A percentile compares a stretch with the other conserved stretches of the same genome.
Evolutionary conservation across 2,888 invertebrate genomes (phyloP).

Genomic region (Deilephila elpenor): DNA sequence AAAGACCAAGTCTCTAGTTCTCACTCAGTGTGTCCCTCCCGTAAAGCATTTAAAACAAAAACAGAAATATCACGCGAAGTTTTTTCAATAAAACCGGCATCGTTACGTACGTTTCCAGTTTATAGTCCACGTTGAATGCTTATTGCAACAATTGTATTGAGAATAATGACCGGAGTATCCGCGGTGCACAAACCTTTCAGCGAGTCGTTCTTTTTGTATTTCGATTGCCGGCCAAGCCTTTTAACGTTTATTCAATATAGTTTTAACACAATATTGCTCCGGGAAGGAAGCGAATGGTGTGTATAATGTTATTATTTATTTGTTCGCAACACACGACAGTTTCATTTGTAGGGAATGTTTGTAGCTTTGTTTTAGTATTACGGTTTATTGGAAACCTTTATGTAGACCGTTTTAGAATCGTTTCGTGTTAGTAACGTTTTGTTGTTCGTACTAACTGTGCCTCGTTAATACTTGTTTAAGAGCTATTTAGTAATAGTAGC

Average conservation of each 20-base stretch:
- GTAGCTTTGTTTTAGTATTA: too few relatives aligned
- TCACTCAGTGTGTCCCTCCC: neutral
- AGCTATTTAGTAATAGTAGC: too few relatives aligned
- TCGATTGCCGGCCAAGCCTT: conserved; percentile 17
- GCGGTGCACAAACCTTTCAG: conserved; percentile 20
- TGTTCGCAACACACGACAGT: neutral
- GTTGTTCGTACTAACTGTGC: too few relatives aligned
- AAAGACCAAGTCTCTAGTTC: too few relatives aligned
- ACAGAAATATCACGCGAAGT: conserved; percentile 36
- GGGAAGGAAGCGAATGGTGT: neutral
- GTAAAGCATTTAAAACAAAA: neutral
- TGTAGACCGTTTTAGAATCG: too few relatives aligned
- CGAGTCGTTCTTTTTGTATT: conserved; percentile 10
- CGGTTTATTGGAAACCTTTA: too few relatives aligned
- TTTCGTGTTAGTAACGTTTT: too few relatives aligned
- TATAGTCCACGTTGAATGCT: conserved; percentile 33
- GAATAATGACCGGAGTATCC: conserved; percentile 32
- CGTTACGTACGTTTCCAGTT: conserved; percentile 32
- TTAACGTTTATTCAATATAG: conserved; percentile 22
- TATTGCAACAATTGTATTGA: conserved; percentile 36
- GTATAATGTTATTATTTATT: conserved; percentile 10
- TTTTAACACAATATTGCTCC: conserved; percentile 11
- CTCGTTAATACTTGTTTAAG: too few relatives aligned
- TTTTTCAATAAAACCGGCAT: conserved; percentile 47
- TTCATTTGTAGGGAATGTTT: too few relatives aligned